Conservation (phyloP, 2,888 invertebrate genomes). For the Epinotia demarniana region DNA sequence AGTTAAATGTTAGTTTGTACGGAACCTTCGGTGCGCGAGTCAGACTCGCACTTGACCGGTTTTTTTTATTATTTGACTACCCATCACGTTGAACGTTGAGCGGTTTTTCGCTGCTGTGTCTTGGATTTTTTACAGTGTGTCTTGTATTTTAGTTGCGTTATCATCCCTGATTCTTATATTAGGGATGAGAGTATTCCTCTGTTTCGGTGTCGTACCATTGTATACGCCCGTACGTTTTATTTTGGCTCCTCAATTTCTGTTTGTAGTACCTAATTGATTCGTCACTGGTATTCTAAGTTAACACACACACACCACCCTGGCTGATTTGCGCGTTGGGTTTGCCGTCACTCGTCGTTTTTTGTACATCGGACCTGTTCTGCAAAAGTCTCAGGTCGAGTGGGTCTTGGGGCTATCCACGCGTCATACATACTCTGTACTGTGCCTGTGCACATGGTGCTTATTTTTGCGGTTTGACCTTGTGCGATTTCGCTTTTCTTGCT, state of each 20-base stretch:
- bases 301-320: neutral
- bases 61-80: neutral
- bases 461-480: neutral
- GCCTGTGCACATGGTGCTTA: constrained; percentile 8
- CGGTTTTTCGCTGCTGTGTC: constrained; percentile 46
- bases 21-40: no score
- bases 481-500: neutral
- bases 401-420: constrained; percentile 17
- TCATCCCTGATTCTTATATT: constrained; percentile 21
- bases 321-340: neutral
- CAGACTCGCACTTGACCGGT: no score
- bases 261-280: constrained; percentile 14
- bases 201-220: constrained; percentile 22
- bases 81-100: constrained; percentile 43
- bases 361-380: no score
- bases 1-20: no score
- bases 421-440: constrained; percentile 30
- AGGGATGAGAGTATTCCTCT: constrained; percentile 39
- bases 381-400: neutral
- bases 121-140: constrained; percentile 26
- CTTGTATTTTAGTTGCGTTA: constrained; percentile 36
- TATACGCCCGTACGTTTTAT: constrained; percentile 31
- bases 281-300: constrained; percentile 2
- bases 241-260: no score
- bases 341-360: neutral